Evolutionary conservation across 2,797 vertebrate species (phyloP), one percentile per base, ranked within the genome.

Genomic region (Hypotaenidia philippensis): DNA sequence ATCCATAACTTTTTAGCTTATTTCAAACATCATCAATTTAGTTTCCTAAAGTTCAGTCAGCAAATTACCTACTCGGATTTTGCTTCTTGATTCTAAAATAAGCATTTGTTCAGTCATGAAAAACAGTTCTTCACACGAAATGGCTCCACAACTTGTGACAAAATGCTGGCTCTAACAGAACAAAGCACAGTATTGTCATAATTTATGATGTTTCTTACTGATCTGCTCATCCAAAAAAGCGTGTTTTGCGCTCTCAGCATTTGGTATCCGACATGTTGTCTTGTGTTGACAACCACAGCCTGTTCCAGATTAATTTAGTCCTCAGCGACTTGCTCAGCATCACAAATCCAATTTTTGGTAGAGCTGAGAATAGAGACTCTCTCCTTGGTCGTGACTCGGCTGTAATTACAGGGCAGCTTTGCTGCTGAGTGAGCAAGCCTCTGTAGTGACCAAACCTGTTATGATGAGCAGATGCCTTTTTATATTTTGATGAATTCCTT

Each of bases 271-370:
- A n/a, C 52, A 31, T 70, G 13, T 70, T 80, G 69, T 70, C 88
- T 74, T 66, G 36, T 52, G 17, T 68, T 84, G 81, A 90, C 83
- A 93, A 59, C 77, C 74, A 45, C 52, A 84, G 70, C 52, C 77
- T 89, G 25, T 88, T 77, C 66, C 74, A 89, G 83, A 72, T 92
- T 87, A 82, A 82, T 92, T 94, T 65, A 76, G 79, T 82, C 69
- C 60, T 82, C 49, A 1, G 31, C 0, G 8, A 64, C 70, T 95
- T 90, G 81, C 56, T 90, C 26, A 83, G 78, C 53, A 69, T 95
- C 90, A 76, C 31, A 79, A 82, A 84, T 61, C 15, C 44, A 66
- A 1, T 63, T 89, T 87, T 91, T 70, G 70, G 78, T 80, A 50
- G 60, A 56, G 36, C 60, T 83, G 68, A 94, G 78, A 91, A 91